Percentiles rank a stretch among this genome's conserved stretches.
phyloP scores from a whole-genome alignment of 2,113 vertebrate genomes.

The Pituophis catenifer region DNA sequence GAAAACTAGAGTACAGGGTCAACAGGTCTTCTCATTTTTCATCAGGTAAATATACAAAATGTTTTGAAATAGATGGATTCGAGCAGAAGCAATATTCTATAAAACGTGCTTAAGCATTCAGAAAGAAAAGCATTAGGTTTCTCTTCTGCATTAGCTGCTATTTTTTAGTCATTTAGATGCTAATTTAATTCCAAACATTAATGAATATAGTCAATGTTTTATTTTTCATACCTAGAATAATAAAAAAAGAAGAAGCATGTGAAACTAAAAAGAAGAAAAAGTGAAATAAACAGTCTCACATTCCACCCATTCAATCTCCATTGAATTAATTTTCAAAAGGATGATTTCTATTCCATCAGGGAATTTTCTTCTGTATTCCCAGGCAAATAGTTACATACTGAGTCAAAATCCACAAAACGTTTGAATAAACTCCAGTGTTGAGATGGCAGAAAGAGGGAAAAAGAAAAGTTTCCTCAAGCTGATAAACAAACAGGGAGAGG shows the following conservation, averaged over 20 bases:
- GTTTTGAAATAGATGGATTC: neutral
- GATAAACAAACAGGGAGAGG: neutral
- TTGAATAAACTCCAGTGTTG: neutral
- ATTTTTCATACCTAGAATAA: neutral
- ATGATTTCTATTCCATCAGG: neutral
- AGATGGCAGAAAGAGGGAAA: neutral
- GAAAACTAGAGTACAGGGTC: constrained; percentile 33
- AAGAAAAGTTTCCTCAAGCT: neutral
- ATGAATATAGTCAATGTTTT: neutral
- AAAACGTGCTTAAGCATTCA: neutral
- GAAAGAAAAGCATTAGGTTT: neutral
- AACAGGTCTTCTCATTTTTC: constrained; percentile 24
- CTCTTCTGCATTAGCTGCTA: neutral
- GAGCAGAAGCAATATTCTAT: constrained; percentile 5
- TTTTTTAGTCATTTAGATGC: neutral
- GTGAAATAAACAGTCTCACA: neutral
- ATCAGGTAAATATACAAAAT: constrained; percentile 17
- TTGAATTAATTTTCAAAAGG: neutral
- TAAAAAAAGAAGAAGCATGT: neutral
- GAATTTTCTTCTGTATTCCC: neutral
- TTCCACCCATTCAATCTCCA: neutral
- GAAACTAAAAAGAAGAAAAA: neutral
- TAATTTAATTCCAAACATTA: neutral
- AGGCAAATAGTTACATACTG: neutral
- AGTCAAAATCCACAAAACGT: neutral